phyloP scores from a whole-genome alignment of 2,113 vertebrate species.

The Myotis lucifugus region DNA sequence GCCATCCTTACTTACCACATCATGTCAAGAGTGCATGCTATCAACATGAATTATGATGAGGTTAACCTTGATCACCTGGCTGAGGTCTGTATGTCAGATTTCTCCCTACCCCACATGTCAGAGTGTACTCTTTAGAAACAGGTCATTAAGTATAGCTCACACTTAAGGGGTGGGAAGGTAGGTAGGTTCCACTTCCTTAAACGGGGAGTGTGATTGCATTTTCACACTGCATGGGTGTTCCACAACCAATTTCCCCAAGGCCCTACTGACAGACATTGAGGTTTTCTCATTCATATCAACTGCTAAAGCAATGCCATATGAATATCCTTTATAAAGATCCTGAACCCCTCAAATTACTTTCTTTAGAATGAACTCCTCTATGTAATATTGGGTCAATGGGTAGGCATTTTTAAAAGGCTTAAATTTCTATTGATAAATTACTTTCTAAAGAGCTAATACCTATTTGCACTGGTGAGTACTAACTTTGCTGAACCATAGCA shows the following conservation, averaged over 20 bases:
- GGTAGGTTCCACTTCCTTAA: background rate
- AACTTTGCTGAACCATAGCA: background rate
- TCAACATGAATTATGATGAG: no score
- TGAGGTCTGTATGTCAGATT: background rate
- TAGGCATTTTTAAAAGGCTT: background rate
- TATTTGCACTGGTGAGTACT: background rate
- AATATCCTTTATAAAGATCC: background rate
- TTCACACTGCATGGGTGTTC: background rate
- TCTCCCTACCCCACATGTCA: background rate
- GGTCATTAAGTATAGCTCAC: background rate
- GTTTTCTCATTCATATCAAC: background rate
- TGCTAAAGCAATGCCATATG: background rate
- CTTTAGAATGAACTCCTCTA: background rate
- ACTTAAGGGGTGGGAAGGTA: background rate
- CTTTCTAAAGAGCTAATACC: background rate
- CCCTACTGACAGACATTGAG: background rate
- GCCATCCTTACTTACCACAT: background rate
- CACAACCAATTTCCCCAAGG: background rate
- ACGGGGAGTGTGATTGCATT: background rate
- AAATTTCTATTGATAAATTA: conserved; percentile 17
- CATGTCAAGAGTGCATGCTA: background rate
- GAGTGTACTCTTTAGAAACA: background rate
- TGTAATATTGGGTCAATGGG: background rate
- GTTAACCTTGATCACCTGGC: background rate
- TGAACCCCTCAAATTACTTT: background rate